Evolutionary conservation across 2,113 vertebrate genomes (phyloP).

Genomic region (Myocastor coypus): DNA sequence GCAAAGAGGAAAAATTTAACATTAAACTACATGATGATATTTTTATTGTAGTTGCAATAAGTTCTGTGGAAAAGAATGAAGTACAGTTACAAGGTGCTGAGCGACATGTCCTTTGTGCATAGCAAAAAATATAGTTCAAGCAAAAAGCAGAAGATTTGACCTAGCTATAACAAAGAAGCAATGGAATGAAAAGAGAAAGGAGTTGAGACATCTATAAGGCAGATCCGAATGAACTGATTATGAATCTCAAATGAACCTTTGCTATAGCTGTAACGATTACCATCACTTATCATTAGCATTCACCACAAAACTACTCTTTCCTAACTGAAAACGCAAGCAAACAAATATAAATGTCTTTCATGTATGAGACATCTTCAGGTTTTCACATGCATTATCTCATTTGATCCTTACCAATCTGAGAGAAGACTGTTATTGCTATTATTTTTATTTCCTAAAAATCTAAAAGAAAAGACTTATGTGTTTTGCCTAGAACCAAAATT

Average conservation of each 20-base stretch:
- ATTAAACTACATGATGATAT: neutral
- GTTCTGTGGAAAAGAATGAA: neutral
- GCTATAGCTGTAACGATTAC: neutral
- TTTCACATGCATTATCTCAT: neutral
- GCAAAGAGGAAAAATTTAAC: neutral
- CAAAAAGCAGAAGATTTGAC: conserved; percentile 15
- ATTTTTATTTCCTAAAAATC: neutral
- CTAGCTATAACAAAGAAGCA: neutral
- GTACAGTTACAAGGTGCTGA: neutral
- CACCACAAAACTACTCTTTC: neutral
- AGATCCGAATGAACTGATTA: neutral
- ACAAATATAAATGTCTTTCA: neutral
- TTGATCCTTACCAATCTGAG: neutral
- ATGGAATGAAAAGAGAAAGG: neutral
- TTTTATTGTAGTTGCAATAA: neutral
- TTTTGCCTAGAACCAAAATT: neutral
- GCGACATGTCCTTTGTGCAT: neutral
- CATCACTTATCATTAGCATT: neutral
- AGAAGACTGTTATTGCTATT: neutral
- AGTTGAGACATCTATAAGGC: neutral
- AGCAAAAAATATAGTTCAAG: neutral
- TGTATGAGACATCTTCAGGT: neutral
- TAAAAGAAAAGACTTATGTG: neutral
- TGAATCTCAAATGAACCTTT: neutral
- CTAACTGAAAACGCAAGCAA: neutral